Evolutionary conservation across 2,797 vertebrate genomes (phyloP), one percentile per base, ranked within the genome.

Genomic region (Sebastes diploproa): DNA sequence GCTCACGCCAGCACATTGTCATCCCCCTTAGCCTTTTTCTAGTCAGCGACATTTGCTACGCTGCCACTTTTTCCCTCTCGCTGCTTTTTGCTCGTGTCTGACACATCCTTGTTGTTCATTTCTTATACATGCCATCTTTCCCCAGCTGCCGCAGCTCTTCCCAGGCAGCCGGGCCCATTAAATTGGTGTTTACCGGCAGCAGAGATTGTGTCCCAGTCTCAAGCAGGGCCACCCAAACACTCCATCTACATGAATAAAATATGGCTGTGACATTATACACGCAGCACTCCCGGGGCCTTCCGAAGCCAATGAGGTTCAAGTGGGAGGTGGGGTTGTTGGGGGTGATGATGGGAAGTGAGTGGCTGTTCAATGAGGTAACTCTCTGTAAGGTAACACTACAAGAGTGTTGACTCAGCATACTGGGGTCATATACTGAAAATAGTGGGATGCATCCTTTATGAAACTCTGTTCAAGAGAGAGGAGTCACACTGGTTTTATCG

Each of bases 51-150:
- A 91, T 91, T 92, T 88, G 85, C 90, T 85, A 84, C 78, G 32
- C 85, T 82, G 84, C 86, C 87, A 89, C 78, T 90, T 89, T 89
- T 89, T 89, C 81, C 78, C 82, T 80, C 75, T 88, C 67, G 2
- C 76, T 93, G 86, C 85, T 87, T 92, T 86, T 84, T 86, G 78
- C 86, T 91, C 27, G 74, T 82, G 86, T 88, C 90, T 91, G 88
- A 94, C 90, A 90, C 82, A 80, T 89, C 85, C 88, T 89, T 91
- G 88, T 92, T 91, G 91, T 94, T 95, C 90, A 94, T 95, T 88
- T 93, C 91, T 94, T 92, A 94, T 92, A 93, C 91, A 93, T 93
- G 89, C 77, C 85, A 75, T 86, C 93, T 89, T 84, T 83, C 74
- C 81, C 82, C 81, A 80, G 78, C 82, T 85, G 81, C 86, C 65